Conservation (phyloP, 2,113 vertebrate species). For the Alces alces region DNA sequence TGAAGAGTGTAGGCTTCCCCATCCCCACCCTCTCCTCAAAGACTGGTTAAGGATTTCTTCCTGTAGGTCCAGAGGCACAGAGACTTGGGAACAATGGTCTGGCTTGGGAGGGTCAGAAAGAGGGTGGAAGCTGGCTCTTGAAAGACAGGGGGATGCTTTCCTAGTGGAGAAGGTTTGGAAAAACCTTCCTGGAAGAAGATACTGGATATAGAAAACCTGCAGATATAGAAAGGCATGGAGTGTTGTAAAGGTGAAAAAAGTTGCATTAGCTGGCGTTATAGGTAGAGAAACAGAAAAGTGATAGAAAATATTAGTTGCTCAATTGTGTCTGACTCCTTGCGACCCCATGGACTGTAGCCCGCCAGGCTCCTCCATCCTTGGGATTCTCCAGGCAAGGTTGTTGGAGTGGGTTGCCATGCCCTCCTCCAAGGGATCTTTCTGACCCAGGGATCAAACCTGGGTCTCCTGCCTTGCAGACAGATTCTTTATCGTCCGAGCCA, state of each 20-base stretch:
- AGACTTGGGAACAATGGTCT: background rate
- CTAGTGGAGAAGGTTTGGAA: background rate
- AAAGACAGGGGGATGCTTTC: background rate
- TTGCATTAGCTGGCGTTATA: background rate
- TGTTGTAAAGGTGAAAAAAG: background rate
- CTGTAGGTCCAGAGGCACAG: background rate
- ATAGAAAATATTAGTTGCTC: background rate
- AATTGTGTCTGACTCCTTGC: background rate
- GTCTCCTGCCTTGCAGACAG: background rate
- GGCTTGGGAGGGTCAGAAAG: background rate
- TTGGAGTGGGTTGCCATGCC: background rate
- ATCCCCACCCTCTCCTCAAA: background rate
- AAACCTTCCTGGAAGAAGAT: background rate
- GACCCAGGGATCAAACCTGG: background rate
- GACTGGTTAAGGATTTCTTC: background rate
- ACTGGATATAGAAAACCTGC: too few species aligned
- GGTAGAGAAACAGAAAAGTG: background rate
- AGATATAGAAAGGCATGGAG: rapidly evolving
- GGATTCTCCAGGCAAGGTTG: background rate
- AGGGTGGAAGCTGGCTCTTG: background rate
- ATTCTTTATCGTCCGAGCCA: background rate
- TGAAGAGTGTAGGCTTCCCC: background rate
- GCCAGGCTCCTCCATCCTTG: background rate
- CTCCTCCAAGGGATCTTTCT: background rate
- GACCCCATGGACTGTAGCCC: background rate